A percentile compares a stretch with the other conserved stretches of the same genome.
Conservation (phyloP, 2,113 vertebrate species). For the Esox niger region DNA sequence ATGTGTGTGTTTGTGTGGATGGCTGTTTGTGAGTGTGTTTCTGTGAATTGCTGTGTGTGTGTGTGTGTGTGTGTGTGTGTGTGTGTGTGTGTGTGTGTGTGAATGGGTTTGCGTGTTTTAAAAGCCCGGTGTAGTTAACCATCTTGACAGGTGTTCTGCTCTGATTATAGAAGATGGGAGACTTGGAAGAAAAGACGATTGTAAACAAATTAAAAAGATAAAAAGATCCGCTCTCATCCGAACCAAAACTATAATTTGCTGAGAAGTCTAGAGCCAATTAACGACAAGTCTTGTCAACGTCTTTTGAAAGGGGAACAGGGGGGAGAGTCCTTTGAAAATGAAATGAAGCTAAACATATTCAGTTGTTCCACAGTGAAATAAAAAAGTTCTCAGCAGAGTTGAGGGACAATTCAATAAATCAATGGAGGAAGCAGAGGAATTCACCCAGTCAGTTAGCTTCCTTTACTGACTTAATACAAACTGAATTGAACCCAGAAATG, state of each 20-base stretch:
- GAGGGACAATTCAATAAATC: too few relatives aligned
- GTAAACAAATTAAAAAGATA: constrained; percentile 14
- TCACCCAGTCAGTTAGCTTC: too few relatives aligned
- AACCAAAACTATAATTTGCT: constrained; percentile 30
- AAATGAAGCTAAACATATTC: background rate
- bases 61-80: too few relatives aligned
- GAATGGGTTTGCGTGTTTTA: background rate
- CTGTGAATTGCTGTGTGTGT: constrained; percentile 16
- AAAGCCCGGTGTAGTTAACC: background rate
- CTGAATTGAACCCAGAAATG: background rate
- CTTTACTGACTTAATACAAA: too few relatives aligned
- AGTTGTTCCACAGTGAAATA: too few relatives aligned
- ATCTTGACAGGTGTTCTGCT: constrained; percentile 16
- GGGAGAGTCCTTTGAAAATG: background rate
- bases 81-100: too few relatives aligned
- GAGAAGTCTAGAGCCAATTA: background rate
- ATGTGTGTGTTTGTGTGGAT: too few relatives aligned
- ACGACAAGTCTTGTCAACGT: constrained; percentile 6
- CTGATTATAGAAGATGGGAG: background rate
- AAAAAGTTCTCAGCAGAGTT: too few relatives aligned
- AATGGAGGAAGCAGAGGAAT: too few relatives aligned
- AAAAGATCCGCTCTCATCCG: constrained; percentile 2
- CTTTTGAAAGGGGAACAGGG: background rate
- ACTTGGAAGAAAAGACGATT: background rate
- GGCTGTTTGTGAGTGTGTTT: too few relatives aligned